Evolutionary conservation across 1,140 invertebrate species (phyloP), one percentile per base, ranked within the genome.

Genomic region (Pseudomyrmex pallidus): DNA sequence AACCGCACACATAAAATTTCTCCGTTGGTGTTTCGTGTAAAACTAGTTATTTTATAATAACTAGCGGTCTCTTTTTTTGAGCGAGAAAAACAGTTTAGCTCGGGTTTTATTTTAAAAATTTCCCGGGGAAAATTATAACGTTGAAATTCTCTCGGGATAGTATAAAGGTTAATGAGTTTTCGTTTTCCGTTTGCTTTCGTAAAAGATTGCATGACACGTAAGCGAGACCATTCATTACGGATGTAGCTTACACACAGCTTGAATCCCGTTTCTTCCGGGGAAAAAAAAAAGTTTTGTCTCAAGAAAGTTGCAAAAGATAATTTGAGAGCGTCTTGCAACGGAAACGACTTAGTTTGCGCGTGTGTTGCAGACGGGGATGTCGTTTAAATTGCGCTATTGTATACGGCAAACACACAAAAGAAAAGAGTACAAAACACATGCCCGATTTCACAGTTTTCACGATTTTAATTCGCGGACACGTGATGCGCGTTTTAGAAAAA

Each of bases 221-320:
- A 25, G 13, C 56, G 20, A 76, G n/a, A 35, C 12, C 13, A 15
- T 17, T 64, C 48, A 20, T 66, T 64, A 20, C 1, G 46, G 2
- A 20, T 44, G 12, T 12, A 56, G 20, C 35, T 77, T 35, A 7
- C 5, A 48, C 56, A 35, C 15, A 54, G n/a, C 13, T 35, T 56
- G 46, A 74, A 74, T 52, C 57, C 22, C 56, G 12, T 4, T 70
- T 48, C 68, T 80, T 72, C 66, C 56, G 22, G 35, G 44, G 0
- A 0, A 35, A 35, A 35, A 7, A 35, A 35, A 35, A 70, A 70
- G 4, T 44, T 20, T 20, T 22, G 54, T 50, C 10, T 50, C 22
- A 25, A 12, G 54, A 70, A 59, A 80, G 15, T 50, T 72, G 17
- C 67, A 57, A 61, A 72, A n/a, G 54, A 22, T n/a, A n/a, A 59